Conservation (phyloP, 2,888 invertebrate genomes). For the Deroplatys truncata region DNA sequence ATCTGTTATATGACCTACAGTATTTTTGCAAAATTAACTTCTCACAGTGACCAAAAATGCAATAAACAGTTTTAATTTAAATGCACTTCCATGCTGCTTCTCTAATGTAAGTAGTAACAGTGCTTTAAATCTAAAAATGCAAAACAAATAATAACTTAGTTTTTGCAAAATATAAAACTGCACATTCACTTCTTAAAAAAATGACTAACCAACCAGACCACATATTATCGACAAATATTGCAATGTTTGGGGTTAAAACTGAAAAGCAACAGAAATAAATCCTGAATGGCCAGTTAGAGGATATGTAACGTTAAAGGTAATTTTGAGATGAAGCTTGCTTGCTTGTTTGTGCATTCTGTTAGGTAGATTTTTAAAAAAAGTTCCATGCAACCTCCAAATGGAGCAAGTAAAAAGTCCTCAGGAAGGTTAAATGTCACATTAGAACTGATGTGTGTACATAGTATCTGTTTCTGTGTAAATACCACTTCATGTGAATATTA, state of each 20-base stretch:
- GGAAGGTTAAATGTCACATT: conserved; percentile 22
- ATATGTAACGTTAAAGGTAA: not conserved
- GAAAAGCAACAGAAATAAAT: not conserved
- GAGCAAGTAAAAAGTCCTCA: conserved; percentile 18
- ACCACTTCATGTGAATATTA: conserved; percentile 12
- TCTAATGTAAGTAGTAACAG: no score
- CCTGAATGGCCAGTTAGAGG: not conserved
- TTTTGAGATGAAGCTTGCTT: not conserved
- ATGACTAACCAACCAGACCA: no score
- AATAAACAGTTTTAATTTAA: no score
- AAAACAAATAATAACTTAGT: no score
- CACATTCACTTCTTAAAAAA: no score
- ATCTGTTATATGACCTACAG: no score
- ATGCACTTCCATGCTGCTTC: no score
- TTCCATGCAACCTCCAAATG: conserved; percentile 7
- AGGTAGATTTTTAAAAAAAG: not conserved
- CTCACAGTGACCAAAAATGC: no score
- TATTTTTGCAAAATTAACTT: no score
- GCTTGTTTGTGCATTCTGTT: not conserved
- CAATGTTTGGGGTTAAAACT: not conserved
- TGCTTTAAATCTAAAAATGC: no score
- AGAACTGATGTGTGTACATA: conserved; percentile 23
- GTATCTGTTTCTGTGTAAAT: conserved; percentile 15
- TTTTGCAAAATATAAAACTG: no score
- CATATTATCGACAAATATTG: no score